Base-by-base conservation (phyloP, 2,888 invertebrate genomes). In the Junonia oenone region DNA sequence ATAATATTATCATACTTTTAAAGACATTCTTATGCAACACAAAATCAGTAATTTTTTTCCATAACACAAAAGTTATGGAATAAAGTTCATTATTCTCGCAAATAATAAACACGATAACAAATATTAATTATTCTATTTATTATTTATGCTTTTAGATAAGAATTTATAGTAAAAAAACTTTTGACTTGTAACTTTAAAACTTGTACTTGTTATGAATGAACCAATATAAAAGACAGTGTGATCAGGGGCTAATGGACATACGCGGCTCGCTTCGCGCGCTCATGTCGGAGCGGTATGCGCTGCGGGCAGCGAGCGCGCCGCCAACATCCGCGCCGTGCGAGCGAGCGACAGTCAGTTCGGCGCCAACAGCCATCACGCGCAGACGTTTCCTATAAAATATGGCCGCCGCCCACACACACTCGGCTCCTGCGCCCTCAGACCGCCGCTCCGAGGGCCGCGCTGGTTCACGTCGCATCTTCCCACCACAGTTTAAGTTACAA, bases 401-500 rank as follows among this genome's bases (percentile, higher is more conserved):
- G 89, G 89, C 88, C 69, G 83, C 88, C 71, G 85, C 88, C 81
- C 83, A 85, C 79, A 80, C 86, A 75, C 84, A 81, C 73, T 69
- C 85, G 75, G 83, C 83, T 79, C 78, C 88, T 75, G 83, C 81
- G 71, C 81, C 86, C 73, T 77, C 85, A 59, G 89, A 89, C 74
- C 88, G 90, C 72, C 84, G 89, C 71, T 76, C 87, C 65, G 91
- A 89, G 79, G 90, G 90, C 74, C 90, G 87, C 68, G 94, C 96
- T 89, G 96, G 96, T 59, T 96, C 96, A 66, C 92, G 97, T 65
- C 93, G 97, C 64, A 97, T 97, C 75, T 97, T 97, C 83, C 94
- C 97, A 75, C 95, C 96, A 68, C 94, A 96, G 82, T 97, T 97
- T 83, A 97, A 97, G 83, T 91, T 97, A 65, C 96, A 96, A 91